Percentiles rank a stretch among this genome's conserved stretches.
phyloP scores from a whole-genome alignment of 2,888 invertebrate species.

The Melinaea marsaeus region DNA sequence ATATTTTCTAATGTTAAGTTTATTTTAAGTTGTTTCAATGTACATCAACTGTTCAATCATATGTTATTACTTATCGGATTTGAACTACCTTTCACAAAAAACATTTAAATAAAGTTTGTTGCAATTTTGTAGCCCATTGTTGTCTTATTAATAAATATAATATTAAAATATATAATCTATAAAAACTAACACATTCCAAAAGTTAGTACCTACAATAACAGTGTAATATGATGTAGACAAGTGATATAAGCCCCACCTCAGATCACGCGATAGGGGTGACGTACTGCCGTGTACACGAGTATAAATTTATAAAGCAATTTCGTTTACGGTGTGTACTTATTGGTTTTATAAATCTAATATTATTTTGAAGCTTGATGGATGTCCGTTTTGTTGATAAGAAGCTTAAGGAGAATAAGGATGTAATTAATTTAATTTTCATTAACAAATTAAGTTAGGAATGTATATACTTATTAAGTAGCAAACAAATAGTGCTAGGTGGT shows the following conservation, averaged over 20 bases:
- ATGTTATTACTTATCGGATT: too few species aligned
- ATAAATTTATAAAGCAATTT: conserved; percentile 13
- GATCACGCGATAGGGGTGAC: conserved; percentile 49
- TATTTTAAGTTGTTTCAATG: too few species aligned
- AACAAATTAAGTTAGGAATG: too few species aligned
- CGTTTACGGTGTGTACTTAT: background rate
- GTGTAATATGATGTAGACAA: conserved; percentile 60
- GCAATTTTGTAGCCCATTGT: too few species aligned
- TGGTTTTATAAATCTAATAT: conserved; percentile 4
- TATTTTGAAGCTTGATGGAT: background rate
- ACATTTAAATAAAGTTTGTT: too few species aligned
- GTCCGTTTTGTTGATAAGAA: background rate
- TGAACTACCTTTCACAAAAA: too few species aligned
- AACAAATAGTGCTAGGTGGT: too few species aligned
- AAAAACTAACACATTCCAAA: conserved; percentile 33
- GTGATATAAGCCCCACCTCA: conserved; percentile 53
- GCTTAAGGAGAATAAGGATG: too few species aligned
- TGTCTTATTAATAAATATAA: background rate
- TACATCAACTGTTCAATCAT: too few species aligned
- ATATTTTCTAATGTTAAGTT: too few species aligned
- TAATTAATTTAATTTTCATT: too few species aligned
- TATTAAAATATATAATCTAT: conserved; percentile 7
- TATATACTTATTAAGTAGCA: too few species aligned
- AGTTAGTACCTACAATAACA: conserved; percentile 42
- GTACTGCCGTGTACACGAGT: conserved; percentile 42